Percentiles rank a stretch among this genome's conserved stretches.
phyloP scores from a whole-genome alignment of 2,888 invertebrate species.

The Macroteleia sp. region DNA sequence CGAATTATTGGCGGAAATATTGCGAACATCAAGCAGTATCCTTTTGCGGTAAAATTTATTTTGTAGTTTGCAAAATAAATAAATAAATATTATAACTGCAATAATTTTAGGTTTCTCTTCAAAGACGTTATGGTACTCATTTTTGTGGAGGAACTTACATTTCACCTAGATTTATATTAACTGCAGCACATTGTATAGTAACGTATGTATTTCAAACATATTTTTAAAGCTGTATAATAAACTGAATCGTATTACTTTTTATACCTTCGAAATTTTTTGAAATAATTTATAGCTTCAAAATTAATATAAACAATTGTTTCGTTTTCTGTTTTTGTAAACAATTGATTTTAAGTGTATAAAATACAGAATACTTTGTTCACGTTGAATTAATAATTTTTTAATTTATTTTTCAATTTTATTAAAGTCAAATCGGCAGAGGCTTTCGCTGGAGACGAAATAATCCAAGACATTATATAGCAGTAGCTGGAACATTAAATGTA shows the following conservation, averaged over 20 bases:
- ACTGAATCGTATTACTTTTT: no score
- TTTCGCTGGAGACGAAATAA: conserved; percentile 67
- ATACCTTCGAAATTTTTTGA: no score
- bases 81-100: no score
- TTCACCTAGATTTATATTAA: conserved; percentile 74
- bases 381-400: neutral
- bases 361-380: no score
- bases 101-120: conserved; percentile 69
- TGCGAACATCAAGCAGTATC: no score
- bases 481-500: conserved; percentile 75
- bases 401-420: neutral
- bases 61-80: no score
- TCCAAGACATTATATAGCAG: conserved; percentile 69
- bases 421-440: conserved; percentile 33
- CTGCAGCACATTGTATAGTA: conserved; percentile 79
- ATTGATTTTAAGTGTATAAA: no score
- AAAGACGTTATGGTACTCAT: conserved; percentile 70
- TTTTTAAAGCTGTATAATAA: no score
- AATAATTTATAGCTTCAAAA: no score
- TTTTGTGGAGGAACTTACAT: conserved; percentile 77
- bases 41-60: neutral
- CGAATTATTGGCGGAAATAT: no score
- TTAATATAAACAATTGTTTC: no score
- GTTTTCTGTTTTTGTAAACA: no score
- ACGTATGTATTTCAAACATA: conserved; percentile 69